Percentiles rank a stretch among this genome's conserved stretches.
These are phyloP conservation scores for Rousettus madagascariensis DNA, from an alignment of 2,797 vertebrate genomes.

Conservation along the genomic window DNA sequence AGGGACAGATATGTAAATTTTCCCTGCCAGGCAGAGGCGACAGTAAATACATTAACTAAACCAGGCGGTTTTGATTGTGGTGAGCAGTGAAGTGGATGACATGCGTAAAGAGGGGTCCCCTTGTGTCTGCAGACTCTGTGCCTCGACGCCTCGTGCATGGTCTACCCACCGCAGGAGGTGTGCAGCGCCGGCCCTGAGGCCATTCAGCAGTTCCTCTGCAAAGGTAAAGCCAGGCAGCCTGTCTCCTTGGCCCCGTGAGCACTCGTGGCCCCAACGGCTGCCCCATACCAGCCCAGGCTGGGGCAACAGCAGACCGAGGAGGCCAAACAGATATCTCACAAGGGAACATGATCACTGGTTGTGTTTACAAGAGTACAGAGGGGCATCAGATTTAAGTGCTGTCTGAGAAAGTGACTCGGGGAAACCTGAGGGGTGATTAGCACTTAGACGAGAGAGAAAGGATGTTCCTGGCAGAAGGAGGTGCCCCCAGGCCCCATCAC, in stretches of 20 bases:
- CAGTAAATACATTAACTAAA: background rate
- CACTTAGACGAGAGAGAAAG: background rate
- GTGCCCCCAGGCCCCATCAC: accelerated
- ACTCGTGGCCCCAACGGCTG: accelerated
- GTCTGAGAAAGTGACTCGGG: background rate
- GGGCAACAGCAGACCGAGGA: background rate
- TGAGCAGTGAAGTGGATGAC: background rate
- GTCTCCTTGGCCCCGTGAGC: background rate
- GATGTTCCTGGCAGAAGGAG: background rate
- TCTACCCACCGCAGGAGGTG: constrained; percentile 88
- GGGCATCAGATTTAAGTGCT: background rate
- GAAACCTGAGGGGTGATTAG: background rate
- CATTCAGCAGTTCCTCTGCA: constrained; percentile 93
- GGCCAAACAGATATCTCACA: background rate
- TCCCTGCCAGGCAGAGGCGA: background rate
- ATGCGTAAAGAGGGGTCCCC: background rate
- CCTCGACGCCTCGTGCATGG: constrained; percentile 89
- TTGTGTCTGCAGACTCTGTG: constrained; percentile 87
- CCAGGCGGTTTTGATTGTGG: no score
- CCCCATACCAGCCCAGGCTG: background rate
- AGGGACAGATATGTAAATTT: background rate
- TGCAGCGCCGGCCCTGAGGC: constrained; percentile 90
- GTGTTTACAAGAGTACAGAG: background rate
- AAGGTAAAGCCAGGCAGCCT: constrained; percentile 81
- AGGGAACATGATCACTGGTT: background rate